Conservation (phyloP, 2,888 invertebrate species). For the Tenthredo livida region DNA sequence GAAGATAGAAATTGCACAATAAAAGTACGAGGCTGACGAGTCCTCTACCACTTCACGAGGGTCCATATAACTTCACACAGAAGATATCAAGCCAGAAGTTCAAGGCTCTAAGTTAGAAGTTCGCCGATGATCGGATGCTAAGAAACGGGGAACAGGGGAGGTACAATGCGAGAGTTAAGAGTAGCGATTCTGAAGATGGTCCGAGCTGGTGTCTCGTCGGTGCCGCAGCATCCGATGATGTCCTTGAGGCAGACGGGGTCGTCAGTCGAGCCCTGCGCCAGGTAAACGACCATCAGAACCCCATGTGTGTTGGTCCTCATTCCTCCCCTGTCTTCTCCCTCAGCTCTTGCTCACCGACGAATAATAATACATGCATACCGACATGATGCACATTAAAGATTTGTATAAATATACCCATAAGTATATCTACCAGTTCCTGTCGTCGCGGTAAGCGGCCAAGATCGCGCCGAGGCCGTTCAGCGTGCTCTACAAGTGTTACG, state of each 20-base stretch:
- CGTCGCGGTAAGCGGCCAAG: neutral
- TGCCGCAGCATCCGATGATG: constrained; percentile 72
- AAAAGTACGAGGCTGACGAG: no score
- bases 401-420: neutral
- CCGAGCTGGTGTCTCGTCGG: constrained; percentile 66
- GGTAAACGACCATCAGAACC: constrained; percentile 77
- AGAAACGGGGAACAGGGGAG: neutral
- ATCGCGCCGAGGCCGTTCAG: neutral
- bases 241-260: constrained; percentile 78
- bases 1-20: no score
- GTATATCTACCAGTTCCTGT: neutral
- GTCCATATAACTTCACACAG: neutral
- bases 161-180: constrained; percentile 14
- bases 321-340: constrained; percentile 1
- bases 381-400: neutral
- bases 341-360: neutral
- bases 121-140: neutral
- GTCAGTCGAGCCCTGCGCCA: constrained; percentile 74
- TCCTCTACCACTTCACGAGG: no score
- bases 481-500: constrained; percentile 65
- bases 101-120: neutral
- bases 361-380: neutral
- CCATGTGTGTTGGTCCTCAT: constrained; percentile 66
- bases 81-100: neutral
- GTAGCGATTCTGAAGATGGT: constrained; percentile 68